phyloP scores from a whole-genome alignment of 1,140 invertebrate genomes.

The Dufourea novaeangliae region DNA sequence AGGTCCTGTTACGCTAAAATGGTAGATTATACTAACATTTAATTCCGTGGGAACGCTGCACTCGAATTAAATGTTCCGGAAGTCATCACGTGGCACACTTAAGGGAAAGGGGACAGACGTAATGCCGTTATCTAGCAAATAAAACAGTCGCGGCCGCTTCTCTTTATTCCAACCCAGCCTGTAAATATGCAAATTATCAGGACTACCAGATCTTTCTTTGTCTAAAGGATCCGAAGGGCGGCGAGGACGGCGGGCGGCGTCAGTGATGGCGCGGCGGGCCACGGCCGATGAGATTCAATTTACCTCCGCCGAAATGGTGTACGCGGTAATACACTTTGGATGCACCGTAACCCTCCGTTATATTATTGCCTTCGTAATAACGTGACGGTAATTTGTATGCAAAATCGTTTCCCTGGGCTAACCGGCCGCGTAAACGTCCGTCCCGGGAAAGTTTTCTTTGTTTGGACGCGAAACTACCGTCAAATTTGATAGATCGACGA shows the following conservation, averaged over 20 bases:
- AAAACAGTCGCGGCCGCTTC: conserved; percentile 37
- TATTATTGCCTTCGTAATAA: conserved; percentile 71
- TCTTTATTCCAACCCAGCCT: conserved; percentile 47
- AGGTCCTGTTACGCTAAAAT: conserved; percentile 36
- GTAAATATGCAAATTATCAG: conserved; percentile 76
- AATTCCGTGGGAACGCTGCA: conserved; percentile 22
- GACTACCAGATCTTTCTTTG: conserved; percentile 56
- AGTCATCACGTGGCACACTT: conserved; percentile 32
- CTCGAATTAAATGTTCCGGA: conserved; percentile 47
- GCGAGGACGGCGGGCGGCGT: conserved; percentile 9
- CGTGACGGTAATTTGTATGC: conserved; percentile 67
- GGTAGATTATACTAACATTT: conserved; percentile 30
- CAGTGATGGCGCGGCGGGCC: conserved; percentile 38
- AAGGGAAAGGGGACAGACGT: conserved; percentile 28
- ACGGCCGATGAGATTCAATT: conserved; percentile 75
- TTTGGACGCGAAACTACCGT: conserved; percentile 50
- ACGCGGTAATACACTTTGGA: conserved; percentile 73
- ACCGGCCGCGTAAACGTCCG: conserved; percentile 46
- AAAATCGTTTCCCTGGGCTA: conserved; percentile 65
- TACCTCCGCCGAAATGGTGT: conserved; percentile 74
- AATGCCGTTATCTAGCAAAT: conserved; percentile 44
- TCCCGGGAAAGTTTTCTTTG: conserved; percentile 49
- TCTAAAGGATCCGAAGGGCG: conserved; percentile 50
- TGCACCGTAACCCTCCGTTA: conserved; percentile 64
- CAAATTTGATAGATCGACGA: conserved; percentile 49